Evolutionary conservation across 2,113 vertebrate species (phyloP).

Genomic region (Cololabis saira): DNA sequence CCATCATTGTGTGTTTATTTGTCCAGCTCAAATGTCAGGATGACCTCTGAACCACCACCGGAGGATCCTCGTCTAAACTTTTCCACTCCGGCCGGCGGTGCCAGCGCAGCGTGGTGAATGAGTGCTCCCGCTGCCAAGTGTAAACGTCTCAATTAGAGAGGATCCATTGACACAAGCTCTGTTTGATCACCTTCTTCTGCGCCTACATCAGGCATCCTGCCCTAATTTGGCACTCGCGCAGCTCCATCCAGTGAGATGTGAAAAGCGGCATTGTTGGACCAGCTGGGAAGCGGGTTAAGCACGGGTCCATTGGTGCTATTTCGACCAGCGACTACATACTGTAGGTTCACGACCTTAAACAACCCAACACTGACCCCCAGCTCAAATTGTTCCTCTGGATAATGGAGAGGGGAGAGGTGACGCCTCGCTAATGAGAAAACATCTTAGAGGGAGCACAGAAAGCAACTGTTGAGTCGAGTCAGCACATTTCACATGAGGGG

Average conservation of each 20-base stretch:
- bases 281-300: constrained; percentile 62
- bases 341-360: constrained; percentile 48
- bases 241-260: constrained; percentile 49
- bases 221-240: constrained; percentile 59
- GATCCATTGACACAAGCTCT: constrained; percentile 59
- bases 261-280: constrained; percentile 70
- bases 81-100: constrained; percentile 29
- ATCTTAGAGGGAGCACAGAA: constrained; percentile 33
- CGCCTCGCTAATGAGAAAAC: constrained; percentile 60
- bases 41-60: constrained; percentile 4
- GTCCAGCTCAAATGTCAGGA: neutral
- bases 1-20: neutral
- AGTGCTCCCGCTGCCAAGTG: constrained; percentile 48
- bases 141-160: constrained; percentile 65
- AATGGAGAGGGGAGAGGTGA: constrained; percentile 39
- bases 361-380: constrained; percentile 33
- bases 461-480: constrained; percentile 15
- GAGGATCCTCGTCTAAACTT: constrained; percentile 19
- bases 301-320: constrained; percentile 20
- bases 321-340: constrained; percentile 21
- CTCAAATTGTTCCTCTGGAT: constrained; percentile 36
- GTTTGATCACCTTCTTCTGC: constrained; percentile 62
- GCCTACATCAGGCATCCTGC: constrained; percentile 43
- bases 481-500: constrained; percentile 33
- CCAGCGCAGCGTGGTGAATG: constrained; percentile 31